Conservation (phyloP, 2,888 invertebrate genomes). For the Crematogaster levior region DNA sequence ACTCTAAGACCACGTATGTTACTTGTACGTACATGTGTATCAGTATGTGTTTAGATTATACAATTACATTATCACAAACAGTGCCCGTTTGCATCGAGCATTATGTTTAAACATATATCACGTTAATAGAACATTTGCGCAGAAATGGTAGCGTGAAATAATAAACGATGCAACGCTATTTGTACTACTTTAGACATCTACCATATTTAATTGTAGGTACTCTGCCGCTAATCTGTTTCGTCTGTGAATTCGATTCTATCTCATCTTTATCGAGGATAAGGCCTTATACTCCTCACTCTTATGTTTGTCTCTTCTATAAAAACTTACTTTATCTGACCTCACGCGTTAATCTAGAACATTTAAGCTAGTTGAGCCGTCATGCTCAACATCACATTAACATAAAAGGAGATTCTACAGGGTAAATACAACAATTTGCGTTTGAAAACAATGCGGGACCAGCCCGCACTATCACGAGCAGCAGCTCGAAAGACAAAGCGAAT, state of each 20-base stretch:
- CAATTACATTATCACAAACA: conserved; percentile 72
- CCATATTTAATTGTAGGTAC: conserved; percentile 24
- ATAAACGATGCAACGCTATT: conserved; percentile 65
- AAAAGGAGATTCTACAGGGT: not conserved
- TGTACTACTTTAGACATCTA: conserved; percentile 30
- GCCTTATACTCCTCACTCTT: conserved; percentile 23
- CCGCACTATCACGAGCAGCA: conserved; percentile 12
- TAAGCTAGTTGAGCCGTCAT: conserved; percentile 47
- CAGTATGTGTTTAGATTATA: conserved; percentile 33
- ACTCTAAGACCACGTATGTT: conserved; percentile 34
- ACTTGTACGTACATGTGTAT: conserved; percentile 39
- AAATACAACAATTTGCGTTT: conserved; percentile 19
- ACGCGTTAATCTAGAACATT: conserved; percentile 44
- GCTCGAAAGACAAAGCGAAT: conserved; percentile 23
- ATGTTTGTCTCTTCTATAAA: conserved; percentile 53
- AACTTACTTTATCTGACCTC: conserved; percentile 56
- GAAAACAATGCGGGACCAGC: conserved; percentile 37
- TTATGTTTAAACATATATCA: conserved; percentile 67
- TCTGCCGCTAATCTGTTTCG: conserved; percentile 38
- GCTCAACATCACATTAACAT: conserved; percentile 41
- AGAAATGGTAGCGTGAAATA: conserved; percentile 71
- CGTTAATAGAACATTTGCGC: conserved; percentile 69
- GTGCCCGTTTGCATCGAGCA: conserved; percentile 54
- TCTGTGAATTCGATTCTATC: conserved; percentile 10
- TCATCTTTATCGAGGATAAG: conserved; percentile 51